Conservation (phyloP, 1,140 invertebrate genomes). For the Platyscapa corneri region DNA sequence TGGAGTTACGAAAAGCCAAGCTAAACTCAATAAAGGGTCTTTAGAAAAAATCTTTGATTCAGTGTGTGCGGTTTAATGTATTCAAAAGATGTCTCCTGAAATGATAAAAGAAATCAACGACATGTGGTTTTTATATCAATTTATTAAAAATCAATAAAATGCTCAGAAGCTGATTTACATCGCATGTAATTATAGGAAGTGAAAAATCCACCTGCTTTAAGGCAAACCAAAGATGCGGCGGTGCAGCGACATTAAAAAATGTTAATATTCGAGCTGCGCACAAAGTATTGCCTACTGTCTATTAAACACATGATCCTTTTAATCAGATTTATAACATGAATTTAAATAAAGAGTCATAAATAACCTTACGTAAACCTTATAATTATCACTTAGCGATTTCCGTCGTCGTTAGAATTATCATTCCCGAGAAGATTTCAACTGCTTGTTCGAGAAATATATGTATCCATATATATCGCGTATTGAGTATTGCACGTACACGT, state of each 20-base stretch:
- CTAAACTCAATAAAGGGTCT: background rate
- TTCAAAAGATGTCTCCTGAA: background rate
- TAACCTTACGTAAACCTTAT: slow-evolving; percentile 42
- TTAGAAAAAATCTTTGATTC: background rate
- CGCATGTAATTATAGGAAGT: background rate
- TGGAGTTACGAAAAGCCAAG: too few species aligned
- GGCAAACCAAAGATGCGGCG: background rate
- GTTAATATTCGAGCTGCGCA: background rate
- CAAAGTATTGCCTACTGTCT: background rate
- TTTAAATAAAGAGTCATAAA: slow-evolving; percentile 45
- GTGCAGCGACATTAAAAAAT: background rate
- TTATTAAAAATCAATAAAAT: slow-evolving; percentile 42
- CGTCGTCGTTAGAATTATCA: background rate
- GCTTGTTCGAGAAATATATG: background rate
- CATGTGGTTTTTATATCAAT: slow-evolving; percentile 20
- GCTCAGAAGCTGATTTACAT: slow-evolving; percentile 17
- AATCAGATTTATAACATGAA: slow-evolving; percentile 12
- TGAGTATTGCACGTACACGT: slow-evolving; percentile 24
- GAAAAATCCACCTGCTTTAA: background rate
- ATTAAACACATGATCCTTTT: slow-evolving; percentile 20
- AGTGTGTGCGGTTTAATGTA: background rate
- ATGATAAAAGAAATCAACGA: background rate
- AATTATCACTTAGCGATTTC: slow-evolving; percentile 39
- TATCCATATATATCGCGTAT: background rate
- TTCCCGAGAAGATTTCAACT: slow-evolving; percentile 14